phyloP scores from a whole-genome alignment of 2,113 vertebrate genomes.

The Polyodon spathula region DNA sequence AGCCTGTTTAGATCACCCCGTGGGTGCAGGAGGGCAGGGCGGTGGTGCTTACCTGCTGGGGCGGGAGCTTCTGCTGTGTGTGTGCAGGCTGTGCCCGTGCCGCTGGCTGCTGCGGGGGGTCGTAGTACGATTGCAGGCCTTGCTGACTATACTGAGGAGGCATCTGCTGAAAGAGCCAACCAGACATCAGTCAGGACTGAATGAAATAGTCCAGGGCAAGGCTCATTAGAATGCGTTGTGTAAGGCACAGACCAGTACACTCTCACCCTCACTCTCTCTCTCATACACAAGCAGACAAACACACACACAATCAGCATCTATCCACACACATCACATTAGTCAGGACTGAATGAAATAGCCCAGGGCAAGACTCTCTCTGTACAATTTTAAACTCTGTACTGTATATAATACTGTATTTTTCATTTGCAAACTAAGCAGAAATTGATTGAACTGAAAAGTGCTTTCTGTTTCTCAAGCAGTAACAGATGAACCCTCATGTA shows the following conservation, averaged over 20 bases:
- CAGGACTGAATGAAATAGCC: constrained; percentile 4
- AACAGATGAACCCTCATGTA: no score
- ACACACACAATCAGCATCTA: no score
- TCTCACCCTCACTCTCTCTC: not conserved
- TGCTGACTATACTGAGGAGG: constrained; percentile 86
- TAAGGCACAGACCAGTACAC: not conserved
- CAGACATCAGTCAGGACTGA: constrained; percentile 18
- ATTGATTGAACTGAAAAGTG: no score
- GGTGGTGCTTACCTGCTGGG: constrained; percentile 73
- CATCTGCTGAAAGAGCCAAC: constrained; percentile 69
- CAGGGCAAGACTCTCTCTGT: not conserved
- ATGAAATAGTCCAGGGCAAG: not conserved
- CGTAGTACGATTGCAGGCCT: constrained; percentile 86
- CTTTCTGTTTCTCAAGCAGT: no score
- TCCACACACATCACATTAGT: no score
- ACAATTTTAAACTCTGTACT: no score
- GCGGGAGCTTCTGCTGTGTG: constrained; percentile 73
- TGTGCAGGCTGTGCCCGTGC: constrained; percentile 72
- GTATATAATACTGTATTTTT: no score
- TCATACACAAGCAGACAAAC: no score
- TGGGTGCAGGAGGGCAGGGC: not conserved
- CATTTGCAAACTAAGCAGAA: no score
- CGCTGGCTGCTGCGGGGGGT: constrained; percentile 75
- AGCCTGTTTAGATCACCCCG: no score
- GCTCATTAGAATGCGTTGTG: no score